These are phyloP conservation scores for Ptychochromis oligacanthus DNA, from an alignment of 2,113 vertebrate species.

Conservation along the genomic window DNA sequence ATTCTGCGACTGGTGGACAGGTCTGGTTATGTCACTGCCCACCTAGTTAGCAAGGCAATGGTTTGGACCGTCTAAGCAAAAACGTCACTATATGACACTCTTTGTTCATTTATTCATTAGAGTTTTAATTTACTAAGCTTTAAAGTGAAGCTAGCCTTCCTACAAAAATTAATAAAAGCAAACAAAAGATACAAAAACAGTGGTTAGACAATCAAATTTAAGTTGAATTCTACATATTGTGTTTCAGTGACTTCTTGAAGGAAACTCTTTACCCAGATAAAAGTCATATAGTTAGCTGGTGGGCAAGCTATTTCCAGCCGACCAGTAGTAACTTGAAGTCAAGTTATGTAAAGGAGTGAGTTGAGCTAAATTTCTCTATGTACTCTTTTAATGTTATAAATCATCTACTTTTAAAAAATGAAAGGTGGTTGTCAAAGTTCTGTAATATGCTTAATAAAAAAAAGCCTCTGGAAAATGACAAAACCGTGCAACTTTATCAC, in stretches of 20 bases:
- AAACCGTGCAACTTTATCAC: background rate
- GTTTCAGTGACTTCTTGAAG: background rate
- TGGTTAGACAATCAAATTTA: accelerated
- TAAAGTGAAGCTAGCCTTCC: background rate
- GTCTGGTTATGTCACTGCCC: background rate
- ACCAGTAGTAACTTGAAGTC: background rate
- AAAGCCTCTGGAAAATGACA: background rate
- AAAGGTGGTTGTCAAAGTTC: background rate
- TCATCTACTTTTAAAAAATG: background rate
- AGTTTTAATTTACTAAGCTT: background rate
- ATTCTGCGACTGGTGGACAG: too few species aligned
- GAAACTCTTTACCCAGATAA: background rate
- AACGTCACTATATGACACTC: accelerated
- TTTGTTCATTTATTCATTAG: background rate
- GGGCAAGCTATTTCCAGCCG: background rate
- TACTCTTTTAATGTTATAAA: background rate
- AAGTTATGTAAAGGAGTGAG: background rate
- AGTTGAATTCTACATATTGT: background rate
- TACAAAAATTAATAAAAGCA: background rate
- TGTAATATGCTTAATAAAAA: background rate
- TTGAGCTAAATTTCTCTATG: background rate
- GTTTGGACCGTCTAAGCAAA: background rate
- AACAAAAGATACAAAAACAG: background rate
- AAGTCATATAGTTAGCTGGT: background rate
- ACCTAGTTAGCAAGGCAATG: background rate